phyloP scores from a whole-genome alignment of 2,888 invertebrate genomes.

The Carpatolechia fugitivella region DNA sequence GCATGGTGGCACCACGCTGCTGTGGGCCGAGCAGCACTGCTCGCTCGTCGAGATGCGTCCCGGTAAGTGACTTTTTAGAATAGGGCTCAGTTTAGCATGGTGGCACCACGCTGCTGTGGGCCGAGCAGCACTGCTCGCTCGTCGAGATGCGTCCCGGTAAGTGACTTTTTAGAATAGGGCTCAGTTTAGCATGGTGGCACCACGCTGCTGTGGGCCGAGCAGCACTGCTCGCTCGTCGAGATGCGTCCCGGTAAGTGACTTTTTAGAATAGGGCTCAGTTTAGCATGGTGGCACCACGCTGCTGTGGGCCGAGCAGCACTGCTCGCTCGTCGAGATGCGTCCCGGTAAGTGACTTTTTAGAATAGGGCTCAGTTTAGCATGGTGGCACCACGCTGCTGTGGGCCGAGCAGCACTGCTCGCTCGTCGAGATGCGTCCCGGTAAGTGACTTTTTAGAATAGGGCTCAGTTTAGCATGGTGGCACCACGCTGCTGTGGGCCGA shows the following conservation, averaged over 20 bases:
- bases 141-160: constrained; percentile 95
- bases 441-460: constrained; percentile 24
- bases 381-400: constrained; percentile 63
- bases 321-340: constrained; percentile 94
- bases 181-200: too few species aligned
- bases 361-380: constrained; percentile 88
- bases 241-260: constrained; percentile 90
- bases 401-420: constrained; percentile 98
- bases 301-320: constrained; percentile 96
- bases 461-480: neutral
- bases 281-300: too few species aligned
- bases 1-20: constrained; percentile 84
- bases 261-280: too few species aligned
- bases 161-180: too few species aligned
- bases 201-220: constrained; percentile 96
- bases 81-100: too few species aligned
- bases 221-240: constrained; percentile 96
- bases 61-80: constrained; percentile 81
- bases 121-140: constrained; percentile 97
- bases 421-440: constrained; percentile 96
- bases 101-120: constrained; percentile 93
- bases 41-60: constrained; percentile 95
- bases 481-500: too few species aligned
- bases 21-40: constrained; percentile 98
- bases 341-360: constrained; percentile 86